Evolutionary conservation across 2,113 vertebrate species (phyloP), one percentile per base, ranked within the genome.

Genomic region (Mirza zaza): DNA sequence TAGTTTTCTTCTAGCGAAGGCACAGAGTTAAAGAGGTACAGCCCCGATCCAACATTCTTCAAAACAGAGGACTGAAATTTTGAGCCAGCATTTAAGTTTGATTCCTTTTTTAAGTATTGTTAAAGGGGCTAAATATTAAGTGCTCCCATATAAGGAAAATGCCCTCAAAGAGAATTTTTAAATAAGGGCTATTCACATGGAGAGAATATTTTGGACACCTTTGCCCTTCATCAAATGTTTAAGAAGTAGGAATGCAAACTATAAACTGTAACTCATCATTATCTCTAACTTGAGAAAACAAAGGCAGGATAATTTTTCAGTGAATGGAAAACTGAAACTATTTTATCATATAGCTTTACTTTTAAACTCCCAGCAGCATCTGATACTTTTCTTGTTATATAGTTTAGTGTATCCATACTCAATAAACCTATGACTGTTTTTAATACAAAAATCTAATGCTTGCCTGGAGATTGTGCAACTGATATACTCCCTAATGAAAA

Each of bases 81-180:
- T 91, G 36, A 93, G 32, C 57, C 85, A 76, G 36, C 2, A n/a
- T 84, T 85, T 93, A 57, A 73, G 42, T 87, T 71, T 94, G 34
- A 36, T 63, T 86, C 25, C 73, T 93, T 87, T 61, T 57, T 84
- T 90, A 0, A 65, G 29, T 91, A 27, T 21, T 55, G 8, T 50
- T 86, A 90, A 48, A 61, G 32, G 82, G 25, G 20, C 48, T 59
- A 50, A 39, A 59, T 91, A 71, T n/a, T 57, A 86, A 83, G 70
- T 52, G 23, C 23, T 96, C 90, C 94, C 94, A 34, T 90, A 75
- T 95, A 87, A 84, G 87, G 92, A 76, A 87, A 90, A n/a, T 91
- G 21, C 39, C n/a, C 48, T 85, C 71, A 83, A 25, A 89, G 79
- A 94, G 80, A 86, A 34, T 65, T 86, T 84, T 77, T 55, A 92